Base-by-base conservation (phyloP, 2,797 vertebrate species). In the Alfaro cultratus region DNA sequence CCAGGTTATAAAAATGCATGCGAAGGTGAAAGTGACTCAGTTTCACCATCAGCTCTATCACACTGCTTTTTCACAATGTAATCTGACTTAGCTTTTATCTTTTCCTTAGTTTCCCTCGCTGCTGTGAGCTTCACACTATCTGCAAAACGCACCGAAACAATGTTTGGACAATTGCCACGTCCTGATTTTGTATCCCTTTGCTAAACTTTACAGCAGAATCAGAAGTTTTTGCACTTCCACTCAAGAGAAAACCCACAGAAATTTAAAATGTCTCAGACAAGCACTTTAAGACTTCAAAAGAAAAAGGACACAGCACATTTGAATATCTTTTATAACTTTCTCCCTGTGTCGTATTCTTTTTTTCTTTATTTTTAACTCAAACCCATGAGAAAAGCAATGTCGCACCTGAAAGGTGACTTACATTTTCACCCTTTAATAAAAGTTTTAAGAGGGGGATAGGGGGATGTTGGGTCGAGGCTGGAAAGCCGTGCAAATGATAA, bases 221-320 rank as follows among this genome's bases (percentile, higher is more conserved):
- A 80, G 79, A 80, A 91, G 78, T 83, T 90, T 92, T 85, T 84
- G n/a, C 75, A 80, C 73, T 86, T 88, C 51, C 62, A 79, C 83
- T 78, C 72, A 55, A 74, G 81, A 89, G 77, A 85, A 93, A 91
- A 92, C 85, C 88, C 83, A 90, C 85, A 89, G 71, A 90, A 85
- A 91, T 85, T 51, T 31, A 55, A 89, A 88, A 91, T 83, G 83
- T 85, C 85, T 78, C 84, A 84, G 85, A 85, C 89, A 88, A 53
- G 86, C 86, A 89, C 83, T 91, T 87, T 89, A 82, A 90, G 80
- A 90, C 88, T 93, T 91, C 85, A 91, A 92, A 92, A 90, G 87
- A 80, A 92, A 89, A 71, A 75, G 84, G 86, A 88, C 85, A 75
- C 77, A 82, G 71, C 80, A 64, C 68, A 89, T 92, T 87, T 90